Conservation (phyloP, 1,140 invertebrate species). For the Sweltsa coloradensis region DNA sequence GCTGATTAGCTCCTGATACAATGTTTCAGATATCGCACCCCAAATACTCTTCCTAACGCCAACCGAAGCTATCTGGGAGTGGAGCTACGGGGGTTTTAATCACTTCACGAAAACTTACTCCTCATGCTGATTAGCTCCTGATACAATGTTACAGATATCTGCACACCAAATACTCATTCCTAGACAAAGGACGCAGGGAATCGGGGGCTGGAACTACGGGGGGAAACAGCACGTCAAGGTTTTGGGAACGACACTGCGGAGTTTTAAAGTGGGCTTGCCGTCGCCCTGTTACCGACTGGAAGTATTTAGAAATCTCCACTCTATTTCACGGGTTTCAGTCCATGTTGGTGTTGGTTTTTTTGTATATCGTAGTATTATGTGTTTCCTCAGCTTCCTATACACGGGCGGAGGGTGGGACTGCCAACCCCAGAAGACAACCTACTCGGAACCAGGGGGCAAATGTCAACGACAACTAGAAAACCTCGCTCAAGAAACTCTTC, state of each 20-base stretch:
- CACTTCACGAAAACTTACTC: too few relatives aligned
- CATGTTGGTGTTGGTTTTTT: background rate
- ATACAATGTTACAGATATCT: too few relatives aligned
- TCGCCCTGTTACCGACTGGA: slow-evolving; percentile 71
- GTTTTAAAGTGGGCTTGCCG: slow-evolving; percentile 47
- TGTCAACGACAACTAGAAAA: slow-evolving; percentile 35
- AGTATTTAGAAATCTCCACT: slow-evolving; percentile 58
- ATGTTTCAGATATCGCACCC: too few relatives aligned
- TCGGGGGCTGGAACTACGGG: too few relatives aligned
- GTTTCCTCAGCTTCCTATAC: slow-evolving; percentile 44
- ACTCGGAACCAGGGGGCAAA: slow-evolving; percentile 35
- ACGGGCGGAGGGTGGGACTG: slow-evolving; percentile 51
- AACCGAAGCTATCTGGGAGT: too few relatives aligned
- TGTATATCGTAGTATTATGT: background rate
- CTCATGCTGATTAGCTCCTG: too few relatives aligned
- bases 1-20: too few relatives aligned
- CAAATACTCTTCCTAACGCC: too few relatives aligned
- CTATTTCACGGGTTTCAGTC: background rate
- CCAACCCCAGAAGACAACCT: slow-evolving; percentile 42
- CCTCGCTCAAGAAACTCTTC: slow-evolving; percentile 37
- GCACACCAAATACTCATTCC: too few relatives aligned
- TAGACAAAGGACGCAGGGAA: too few relatives aligned
- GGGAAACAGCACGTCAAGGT: slow-evolving; percentile 28
- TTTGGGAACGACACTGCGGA: slow-evolving; percentile 35
- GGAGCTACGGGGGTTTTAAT: too few relatives aligned